A percentile compares a stretch with the other conserved stretches of the same genome.
These are phyloP conservation scores for Ammodytes marinus DNA, from an alignment of 2,113 vertebrate species.

Conservation along the genomic window DNA sequence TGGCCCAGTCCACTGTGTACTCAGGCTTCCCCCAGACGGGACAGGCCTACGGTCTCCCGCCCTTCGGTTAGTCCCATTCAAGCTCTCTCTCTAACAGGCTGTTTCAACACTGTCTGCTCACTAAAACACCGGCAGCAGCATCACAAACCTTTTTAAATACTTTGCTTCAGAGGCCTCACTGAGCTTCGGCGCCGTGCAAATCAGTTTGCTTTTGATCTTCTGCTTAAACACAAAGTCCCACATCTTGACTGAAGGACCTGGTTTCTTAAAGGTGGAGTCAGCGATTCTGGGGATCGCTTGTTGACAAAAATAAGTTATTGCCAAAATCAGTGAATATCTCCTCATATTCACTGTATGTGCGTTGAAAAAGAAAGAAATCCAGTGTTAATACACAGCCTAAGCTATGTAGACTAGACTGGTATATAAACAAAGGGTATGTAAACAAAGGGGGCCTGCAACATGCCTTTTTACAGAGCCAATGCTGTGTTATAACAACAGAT, in stretches of 20 bases:
- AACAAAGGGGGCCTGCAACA: too few relatives aligned
- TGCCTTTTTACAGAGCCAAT: too few relatives aligned
- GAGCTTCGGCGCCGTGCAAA: constrained; percentile 58
- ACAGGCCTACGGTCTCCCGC: constrained; percentile 96
- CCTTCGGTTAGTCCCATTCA: constrained; percentile 90
- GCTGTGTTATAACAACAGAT: too few relatives aligned
- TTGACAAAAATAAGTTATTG: too few relatives aligned
- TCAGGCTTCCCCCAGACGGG: constrained; percentile 93
- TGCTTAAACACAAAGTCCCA: constrained; percentile 52
- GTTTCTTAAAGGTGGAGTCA: constrained; percentile 8
- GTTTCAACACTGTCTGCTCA: constrained; percentile 29
- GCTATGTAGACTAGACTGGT: too few relatives aligned
- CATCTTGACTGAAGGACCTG: constrained; percentile 49
- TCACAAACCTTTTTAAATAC: constrained; percentile 30
- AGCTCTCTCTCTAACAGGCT: rapidly evolving
- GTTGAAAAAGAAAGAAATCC: too few relatives aligned
- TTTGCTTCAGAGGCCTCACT: constrained; percentile 53
- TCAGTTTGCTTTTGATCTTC: constrained; percentile 39
- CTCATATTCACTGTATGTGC: too few relatives aligned
- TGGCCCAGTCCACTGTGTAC: constrained; percentile 92
- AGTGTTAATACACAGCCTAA: too few relatives aligned
- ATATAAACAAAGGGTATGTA: too few relatives aligned
- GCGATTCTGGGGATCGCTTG: too few relatives aligned
- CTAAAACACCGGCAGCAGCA: constrained; percentile 51
- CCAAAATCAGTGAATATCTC: too few relatives aligned